Base-by-base conservation (phyloP, 2,797 vertebrate species). In the Pterois miles region DNA sequence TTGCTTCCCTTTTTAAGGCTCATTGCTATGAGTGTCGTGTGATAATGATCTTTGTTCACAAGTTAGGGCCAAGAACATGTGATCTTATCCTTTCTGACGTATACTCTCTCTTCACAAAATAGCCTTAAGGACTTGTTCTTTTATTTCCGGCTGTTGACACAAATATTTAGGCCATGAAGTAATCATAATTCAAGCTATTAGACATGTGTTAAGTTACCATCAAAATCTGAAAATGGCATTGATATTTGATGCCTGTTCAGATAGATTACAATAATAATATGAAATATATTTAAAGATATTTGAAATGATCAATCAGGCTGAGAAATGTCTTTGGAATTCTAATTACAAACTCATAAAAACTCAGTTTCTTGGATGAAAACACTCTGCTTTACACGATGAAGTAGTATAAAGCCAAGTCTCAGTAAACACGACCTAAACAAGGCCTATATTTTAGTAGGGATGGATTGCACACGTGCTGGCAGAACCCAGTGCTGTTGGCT, bases 381-480 rank as follows among this genome's bases (percentile, higher is more conserved):
- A 4, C 4, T 6, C n/a, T 8, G 18, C 57, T 33, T 33, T 18
- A 20, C 8, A 66, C 7, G 33, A 63, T 22, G 18, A 67, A 52
- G 14, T 8, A 7, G 8, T n/a, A 11, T 54, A 4, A 60, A 48
- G 59, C 16, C 22, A 40, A 27, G 33, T 34, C 50, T 8, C 8
- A 16, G 25, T 40, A 33, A 82, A 60, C 48, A 56, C 5, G 27
- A 34, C 36, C 2, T 14, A 33, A 52, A 63, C 29, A 1, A 80
- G 72, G 54, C 52, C 65, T 11, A 71, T 36, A 22, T 36, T 60
- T 58, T 38, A 66, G 46, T 71, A 56, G 20, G 18, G 63, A 50
- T 66, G 29, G 64, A 86, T 90, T 91, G 87, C 85, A 75, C 76
- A 90, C 83, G 69, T 13, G 20, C 60, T 66, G 87, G 76, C 80